Evolutionary conservation across 2,113 vertebrate genomes (phyloP).

Genomic region (Caretta caretta): DNA sequence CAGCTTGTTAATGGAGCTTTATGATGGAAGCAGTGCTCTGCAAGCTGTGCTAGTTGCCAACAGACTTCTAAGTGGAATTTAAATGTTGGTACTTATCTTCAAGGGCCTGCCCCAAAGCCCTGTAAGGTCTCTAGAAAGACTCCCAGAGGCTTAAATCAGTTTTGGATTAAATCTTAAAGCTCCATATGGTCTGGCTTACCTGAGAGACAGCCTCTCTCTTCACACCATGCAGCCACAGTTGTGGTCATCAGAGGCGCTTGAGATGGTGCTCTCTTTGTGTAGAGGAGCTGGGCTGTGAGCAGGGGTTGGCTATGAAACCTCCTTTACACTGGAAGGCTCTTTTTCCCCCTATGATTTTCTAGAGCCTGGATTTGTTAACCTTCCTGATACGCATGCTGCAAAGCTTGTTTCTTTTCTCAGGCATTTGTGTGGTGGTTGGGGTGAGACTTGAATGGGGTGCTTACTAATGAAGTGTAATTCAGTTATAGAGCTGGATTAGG

Average conservation of each 20-base stretch:
- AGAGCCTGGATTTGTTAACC: background rate
- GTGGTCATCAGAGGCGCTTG: background rate
- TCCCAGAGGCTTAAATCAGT: rapidly evolving
- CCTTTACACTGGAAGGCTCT: background rate
- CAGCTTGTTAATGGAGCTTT: background rate
- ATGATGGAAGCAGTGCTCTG: rapidly evolving
- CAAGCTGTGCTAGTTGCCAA: background rate
- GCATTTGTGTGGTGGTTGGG: background rate
- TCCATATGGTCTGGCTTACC: background rate
- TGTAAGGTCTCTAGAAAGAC: conserved; percentile 24
- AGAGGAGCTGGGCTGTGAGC: background rate
- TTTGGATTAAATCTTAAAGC: conserved; percentile 34
- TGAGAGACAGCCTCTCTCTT: background rate
- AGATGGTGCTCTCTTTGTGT: background rate
- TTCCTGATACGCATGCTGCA: background rate
- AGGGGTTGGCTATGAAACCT: background rate
- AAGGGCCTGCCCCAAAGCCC: background rate
- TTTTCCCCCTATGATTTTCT: background rate
- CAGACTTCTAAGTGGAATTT: conserved; percentile 13
- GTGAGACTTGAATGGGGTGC: background rate
- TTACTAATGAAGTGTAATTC: background rate
- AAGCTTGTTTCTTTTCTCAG: background rate
- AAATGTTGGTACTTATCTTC: background rate
- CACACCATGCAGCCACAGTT: background rate
- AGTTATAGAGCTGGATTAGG: background rate